These are phyloP conservation scores for Phaethornis superciliosus DNA, from an alignment of 2,113 vertebrate species.

Conservation along the genomic window DNA sequence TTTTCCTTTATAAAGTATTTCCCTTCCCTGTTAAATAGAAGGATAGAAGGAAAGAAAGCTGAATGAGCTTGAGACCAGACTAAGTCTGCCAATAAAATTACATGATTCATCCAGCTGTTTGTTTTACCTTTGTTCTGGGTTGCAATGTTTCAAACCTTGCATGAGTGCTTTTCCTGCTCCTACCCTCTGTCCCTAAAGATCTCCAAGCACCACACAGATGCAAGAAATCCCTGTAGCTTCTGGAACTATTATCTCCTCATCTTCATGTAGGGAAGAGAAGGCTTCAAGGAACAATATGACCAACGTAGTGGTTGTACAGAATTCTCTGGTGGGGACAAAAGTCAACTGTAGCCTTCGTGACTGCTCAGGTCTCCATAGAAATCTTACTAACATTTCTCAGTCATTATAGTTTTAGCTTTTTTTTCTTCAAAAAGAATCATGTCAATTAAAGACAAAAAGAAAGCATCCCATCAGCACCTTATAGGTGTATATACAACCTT, in stretches of 20 bases:
- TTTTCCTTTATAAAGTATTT: background rate
- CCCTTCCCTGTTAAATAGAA: background rate
- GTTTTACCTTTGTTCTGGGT: background rate
- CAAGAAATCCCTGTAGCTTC: background rate
- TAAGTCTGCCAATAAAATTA: background rate
- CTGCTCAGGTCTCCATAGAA: background rate
- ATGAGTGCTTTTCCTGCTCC: background rate
- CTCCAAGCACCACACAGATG: background rate
- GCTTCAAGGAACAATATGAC: background rate
- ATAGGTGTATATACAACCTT: background rate
- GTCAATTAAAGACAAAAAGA: background rate
- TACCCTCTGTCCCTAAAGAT: background rate
- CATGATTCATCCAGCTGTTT: background rate
- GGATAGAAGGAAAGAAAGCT: background rate
- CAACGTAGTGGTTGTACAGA: background rate
- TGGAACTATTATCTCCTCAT: background rate
- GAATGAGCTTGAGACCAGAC: background rate
- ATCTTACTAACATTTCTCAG: background rate
- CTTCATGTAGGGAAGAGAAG: background rate
- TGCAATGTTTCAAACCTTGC: background rate
- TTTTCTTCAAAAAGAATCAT: background rate
- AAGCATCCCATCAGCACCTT: background rate
- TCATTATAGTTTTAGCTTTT: background rate
- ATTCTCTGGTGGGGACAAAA: background rate
- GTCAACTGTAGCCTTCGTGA: background rate